A percentile compares a stretch with the other conserved stretches of the same genome.
These are phyloP conservation scores for Sylvilagus floridanus DNA, from an alignment of 2,797 vertebrate genomes.

Conservation along the genomic window DNA sequence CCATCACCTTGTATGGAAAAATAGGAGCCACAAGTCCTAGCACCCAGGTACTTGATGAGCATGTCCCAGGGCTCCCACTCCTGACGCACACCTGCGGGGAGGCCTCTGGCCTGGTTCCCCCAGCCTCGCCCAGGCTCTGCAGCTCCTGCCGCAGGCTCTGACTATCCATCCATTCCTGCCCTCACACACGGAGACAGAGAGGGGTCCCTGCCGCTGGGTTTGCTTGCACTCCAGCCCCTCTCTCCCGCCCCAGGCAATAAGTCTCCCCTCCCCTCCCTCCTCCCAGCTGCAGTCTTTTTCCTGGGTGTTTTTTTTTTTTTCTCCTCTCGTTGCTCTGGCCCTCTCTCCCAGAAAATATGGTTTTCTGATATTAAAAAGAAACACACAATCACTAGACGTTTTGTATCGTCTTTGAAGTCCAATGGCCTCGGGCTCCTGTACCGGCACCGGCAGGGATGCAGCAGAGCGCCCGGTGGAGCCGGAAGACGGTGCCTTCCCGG, in stretches of 20 bases:
- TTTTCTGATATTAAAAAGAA: constrained; percentile 75
- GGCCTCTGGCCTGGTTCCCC: too few relatives aligned
- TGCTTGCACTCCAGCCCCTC: not conserved
- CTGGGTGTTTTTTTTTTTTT: not conserved
- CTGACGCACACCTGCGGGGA: too few relatives aligned
- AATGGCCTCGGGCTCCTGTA: constrained; percentile 29
- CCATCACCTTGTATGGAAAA: not conserved
- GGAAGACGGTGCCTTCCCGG: not conserved
- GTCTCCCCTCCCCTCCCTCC: not conserved
- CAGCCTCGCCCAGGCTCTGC: too few relatives aligned
- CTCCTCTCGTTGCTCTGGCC: not conserved
- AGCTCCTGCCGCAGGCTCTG: not conserved
- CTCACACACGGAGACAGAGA: not conserved
- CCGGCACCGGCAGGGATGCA: constrained; percentile 3
- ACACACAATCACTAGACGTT: constrained; percentile 76
- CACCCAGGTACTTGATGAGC: fast-evolving
- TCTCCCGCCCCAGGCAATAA: not conserved
- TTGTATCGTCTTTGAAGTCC: constrained; percentile 74
- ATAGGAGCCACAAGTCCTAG: fast-evolving
- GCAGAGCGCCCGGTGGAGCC: not conserved
- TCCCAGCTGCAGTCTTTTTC: not conserved
- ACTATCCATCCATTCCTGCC: fast-evolving
- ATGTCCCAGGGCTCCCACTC: too few relatives aligned
- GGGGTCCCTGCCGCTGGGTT: not conserved
- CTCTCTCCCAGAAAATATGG: constrained; percentile 73